Conservation (phyloP, 2,888 invertebrate species). For the Uloborus plumipes region DNA sequence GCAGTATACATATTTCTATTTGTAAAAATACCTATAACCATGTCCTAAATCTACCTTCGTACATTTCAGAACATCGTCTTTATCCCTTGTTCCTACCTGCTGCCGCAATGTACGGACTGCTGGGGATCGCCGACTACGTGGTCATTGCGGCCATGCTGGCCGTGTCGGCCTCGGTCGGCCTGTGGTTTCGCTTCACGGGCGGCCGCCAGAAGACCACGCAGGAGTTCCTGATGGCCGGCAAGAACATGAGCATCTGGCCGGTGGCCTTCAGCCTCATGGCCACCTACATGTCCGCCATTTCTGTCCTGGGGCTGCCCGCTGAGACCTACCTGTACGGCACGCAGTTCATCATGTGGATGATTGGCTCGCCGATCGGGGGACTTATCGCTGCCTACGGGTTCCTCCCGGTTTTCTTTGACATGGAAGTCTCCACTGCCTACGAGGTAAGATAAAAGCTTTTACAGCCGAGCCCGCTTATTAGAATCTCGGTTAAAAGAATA, state of each 20-base stretch:
- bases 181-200: constrained; percentile 88
- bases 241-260: constrained; percentile 83
- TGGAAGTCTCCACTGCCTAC: constrained; percentile 82
- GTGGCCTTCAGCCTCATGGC: constrained; percentile 92
- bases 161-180: constrained; percentile 74
- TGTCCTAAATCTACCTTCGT: background rate
- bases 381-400: constrained; percentile 83
- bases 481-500: too few species aligned
- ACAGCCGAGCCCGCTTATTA: too few species aligned
- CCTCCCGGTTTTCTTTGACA: constrained; percentile 86
- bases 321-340: constrained; percentile 89
- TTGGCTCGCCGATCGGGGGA: constrained; percentile 82
- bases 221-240: constrained; percentile 79
- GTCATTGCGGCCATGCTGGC: constrained; percentile 46
- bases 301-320: constrained; percentile 82
- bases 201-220: constrained; percentile 86
- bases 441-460: constrained; percentile 24
- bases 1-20: too few species aligned
- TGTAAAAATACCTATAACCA: too few species aligned
- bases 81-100: too few species aligned
- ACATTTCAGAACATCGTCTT: background rate
- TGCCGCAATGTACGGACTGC: background rate
- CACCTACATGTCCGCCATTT: constrained; percentile 88
- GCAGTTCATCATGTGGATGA: constrained; percentile 82
- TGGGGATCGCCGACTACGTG: constrained; percentile 46